Percentiles rank a stretch among this genome's conserved stretches.
Evolutionary conservation across 2,888 invertebrate genomes (phyloP).

Genomic region (Eustalomyia histrio): DNA sequence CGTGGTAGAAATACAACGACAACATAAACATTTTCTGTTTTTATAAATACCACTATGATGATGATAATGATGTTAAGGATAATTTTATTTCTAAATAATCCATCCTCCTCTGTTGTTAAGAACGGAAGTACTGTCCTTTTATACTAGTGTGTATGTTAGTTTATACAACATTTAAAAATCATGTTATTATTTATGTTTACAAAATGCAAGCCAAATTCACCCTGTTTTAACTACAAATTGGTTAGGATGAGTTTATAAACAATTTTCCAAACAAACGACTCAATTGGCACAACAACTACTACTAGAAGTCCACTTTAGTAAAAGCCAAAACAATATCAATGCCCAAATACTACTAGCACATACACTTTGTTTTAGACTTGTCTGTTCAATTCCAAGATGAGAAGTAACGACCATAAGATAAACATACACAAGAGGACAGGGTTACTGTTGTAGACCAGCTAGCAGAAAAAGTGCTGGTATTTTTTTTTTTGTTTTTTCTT

Average conservation of each 20-base stretch:
- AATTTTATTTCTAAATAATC: neutral
- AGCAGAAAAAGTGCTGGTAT: constrained; percentile 40
- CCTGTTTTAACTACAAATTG: neutral
- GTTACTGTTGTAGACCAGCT: constrained; percentile 17
- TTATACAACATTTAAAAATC: constrained; percentile 44
- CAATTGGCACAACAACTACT: constrained; percentile 61
- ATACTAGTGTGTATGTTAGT: constrained; percentile 33
- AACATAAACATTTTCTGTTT: neutral
- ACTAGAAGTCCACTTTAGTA: constrained; percentile 50
- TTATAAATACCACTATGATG: neutral
- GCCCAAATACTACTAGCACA: constrained; percentile 14
- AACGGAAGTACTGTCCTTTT: constrained; percentile 41
- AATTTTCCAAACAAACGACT: constrained; percentile 49
- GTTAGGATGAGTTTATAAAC: constrained; percentile 40
- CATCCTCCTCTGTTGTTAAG: neutral
- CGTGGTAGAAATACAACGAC: constrained; percentile 40
- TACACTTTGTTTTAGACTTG: constrained; percentile 36
- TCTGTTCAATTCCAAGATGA: constrained; percentile 27
- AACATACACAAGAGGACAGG: neutral
- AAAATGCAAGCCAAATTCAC: constrained; percentile 34
- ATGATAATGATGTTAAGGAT: neutral
- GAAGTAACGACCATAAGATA: constrained; percentile 39
- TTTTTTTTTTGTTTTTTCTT: too few species aligned
- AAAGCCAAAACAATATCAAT: constrained; percentile 34
- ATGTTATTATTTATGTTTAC: constrained; percentile 59